Evolutionary conservation across 2,113 vertebrate species (phyloP).

Genomic region (Poeciliopsis occidentalis): DNA sequence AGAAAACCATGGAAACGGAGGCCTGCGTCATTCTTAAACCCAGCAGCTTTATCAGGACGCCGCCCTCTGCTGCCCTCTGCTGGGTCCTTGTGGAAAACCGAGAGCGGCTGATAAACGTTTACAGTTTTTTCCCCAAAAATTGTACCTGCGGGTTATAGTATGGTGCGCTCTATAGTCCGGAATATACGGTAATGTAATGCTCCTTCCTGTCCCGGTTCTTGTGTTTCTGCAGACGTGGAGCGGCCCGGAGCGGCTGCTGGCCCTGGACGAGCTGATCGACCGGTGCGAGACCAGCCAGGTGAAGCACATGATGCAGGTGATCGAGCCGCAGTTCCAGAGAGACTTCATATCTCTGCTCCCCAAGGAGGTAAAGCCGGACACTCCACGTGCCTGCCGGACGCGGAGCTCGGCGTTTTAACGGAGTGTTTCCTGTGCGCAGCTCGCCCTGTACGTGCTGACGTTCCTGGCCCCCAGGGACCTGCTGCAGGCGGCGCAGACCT

Average conservation of each 20-base stretch:
- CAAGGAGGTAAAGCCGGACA: conserved; percentile 87
- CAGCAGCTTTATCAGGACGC: too few relatives aligned
- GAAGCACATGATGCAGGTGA: conserved; percentile 99
- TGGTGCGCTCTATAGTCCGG: too few relatives aligned
- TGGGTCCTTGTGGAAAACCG: too few relatives aligned
- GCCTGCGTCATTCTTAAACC: too few relatives aligned
- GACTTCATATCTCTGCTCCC: conserved; percentile 98
- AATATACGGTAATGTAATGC: too few relatives aligned
- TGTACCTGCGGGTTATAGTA: too few relatives aligned
- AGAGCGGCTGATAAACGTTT: too few relatives aligned
- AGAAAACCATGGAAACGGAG: too few relatives aligned
- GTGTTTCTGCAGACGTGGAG: conserved; percentile 61
- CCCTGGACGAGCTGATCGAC: conserved; percentile 95
- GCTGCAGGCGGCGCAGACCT: conserved; percentile 96
- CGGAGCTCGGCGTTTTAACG: not conserved
- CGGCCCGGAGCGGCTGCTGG: conserved; percentile 93
- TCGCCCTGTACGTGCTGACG: conserved; percentile 94
- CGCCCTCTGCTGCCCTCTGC: too few relatives aligned
- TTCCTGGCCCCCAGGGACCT: conserved; percentile 97
- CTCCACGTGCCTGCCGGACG: not conserved
- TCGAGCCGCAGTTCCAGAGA: conserved; percentile 98
- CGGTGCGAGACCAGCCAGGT: conserved; percentile 95
- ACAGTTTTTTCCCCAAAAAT: too few relatives aligned
- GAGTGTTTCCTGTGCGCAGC: conserved; percentile 66
- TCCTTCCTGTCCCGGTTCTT: not conserved